Conservation (phyloP, 1,140 invertebrate genomes). For the Calosoma granatense region DNA sequence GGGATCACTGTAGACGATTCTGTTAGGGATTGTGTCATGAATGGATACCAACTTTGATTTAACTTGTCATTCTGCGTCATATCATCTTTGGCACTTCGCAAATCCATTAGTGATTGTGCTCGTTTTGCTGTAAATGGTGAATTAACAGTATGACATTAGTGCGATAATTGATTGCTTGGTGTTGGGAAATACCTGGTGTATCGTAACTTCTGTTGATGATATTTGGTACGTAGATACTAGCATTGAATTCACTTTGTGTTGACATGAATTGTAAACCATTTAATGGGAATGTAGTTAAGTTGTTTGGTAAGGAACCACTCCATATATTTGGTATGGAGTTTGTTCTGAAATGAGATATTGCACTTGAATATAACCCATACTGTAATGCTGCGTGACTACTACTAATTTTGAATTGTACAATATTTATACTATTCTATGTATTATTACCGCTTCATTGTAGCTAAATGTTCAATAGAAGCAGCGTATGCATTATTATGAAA, state of each 20-base stretch:
- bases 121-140: slow-evolving; percentile 39
- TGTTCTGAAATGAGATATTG: slow-evolving; percentile 20
- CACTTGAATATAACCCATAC: neutral
- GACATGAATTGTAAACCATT: slow-evolving; percentile 28
- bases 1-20: slow-evolving; percentile 17
- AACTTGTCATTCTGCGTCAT: slow-evolving; percentile 13
- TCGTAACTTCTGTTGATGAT: slow-evolving; percentile 16
- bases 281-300: slow-evolving; percentile 22
- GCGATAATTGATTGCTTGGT: no score
- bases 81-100: slow-evolving; percentile 33
- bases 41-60: slow-evolving; percentile 20
- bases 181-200: no score
- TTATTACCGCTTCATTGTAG: slow-evolving; percentile 23
- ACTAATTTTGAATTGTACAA: no score
- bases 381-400: neutral
- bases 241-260: slow-evolving; percentile 47
- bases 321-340: slow-evolving; percentile 28
- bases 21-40: slow-evolving; percentile 20
- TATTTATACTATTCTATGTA: no score
- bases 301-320: slow-evolving; percentile 21
- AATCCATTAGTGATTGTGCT: slow-evolving; percentile 44
- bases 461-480: slow-evolving; percentile 26
- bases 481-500: slow-evolving; percentile 32
- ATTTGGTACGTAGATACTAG: slow-evolving; percentile 43
- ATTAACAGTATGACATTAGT: slow-evolving; percentile 13